Evolutionary conservation across 2,797 vertebrate genomes (phyloP).

Genomic region (Halcyon smyrnensis): DNA sequence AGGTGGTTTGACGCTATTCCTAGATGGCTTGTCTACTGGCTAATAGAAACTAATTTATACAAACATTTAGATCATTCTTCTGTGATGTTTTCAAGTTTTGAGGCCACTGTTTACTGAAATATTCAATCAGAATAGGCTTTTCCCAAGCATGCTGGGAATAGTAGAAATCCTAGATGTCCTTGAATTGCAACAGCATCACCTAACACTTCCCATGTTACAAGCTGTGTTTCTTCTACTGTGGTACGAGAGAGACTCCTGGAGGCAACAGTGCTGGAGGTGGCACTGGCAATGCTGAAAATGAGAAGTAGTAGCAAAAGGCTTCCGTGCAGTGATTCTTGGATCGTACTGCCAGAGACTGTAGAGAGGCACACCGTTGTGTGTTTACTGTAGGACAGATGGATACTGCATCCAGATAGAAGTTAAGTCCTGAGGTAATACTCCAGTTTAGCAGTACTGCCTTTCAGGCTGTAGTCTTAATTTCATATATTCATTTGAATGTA

Average conservation of each 20-base stretch:
- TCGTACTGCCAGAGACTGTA: background rate
- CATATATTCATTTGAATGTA: background rate
- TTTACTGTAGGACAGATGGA: background rate
- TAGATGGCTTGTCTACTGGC: background rate
- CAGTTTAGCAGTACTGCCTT: background rate
- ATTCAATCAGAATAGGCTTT: background rate
- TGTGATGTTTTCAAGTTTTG: background rate
- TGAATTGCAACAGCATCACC: background rate
- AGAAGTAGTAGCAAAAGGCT: background rate
- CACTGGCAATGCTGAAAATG: background rate
- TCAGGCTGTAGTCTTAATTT: background rate
- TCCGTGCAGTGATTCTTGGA: background rate
- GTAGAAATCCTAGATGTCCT: background rate
- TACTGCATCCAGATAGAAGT: background rate
- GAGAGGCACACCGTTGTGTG: fast-evolving
- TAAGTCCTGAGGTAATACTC: background rate
- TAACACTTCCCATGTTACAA: background rate
- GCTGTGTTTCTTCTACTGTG: background rate
- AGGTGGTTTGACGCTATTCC: background rate
- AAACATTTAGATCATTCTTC: background rate
- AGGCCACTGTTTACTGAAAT: background rate
- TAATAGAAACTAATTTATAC: background rate
- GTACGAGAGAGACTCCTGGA: background rate
- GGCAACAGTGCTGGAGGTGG: fast-evolving
- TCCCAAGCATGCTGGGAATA: background rate